These are phyloP conservation scores for Nothoprocta pentlandii DNA, from an alignment of 2,113 vertebrate species.

Conservation along the genomic window DNA sequence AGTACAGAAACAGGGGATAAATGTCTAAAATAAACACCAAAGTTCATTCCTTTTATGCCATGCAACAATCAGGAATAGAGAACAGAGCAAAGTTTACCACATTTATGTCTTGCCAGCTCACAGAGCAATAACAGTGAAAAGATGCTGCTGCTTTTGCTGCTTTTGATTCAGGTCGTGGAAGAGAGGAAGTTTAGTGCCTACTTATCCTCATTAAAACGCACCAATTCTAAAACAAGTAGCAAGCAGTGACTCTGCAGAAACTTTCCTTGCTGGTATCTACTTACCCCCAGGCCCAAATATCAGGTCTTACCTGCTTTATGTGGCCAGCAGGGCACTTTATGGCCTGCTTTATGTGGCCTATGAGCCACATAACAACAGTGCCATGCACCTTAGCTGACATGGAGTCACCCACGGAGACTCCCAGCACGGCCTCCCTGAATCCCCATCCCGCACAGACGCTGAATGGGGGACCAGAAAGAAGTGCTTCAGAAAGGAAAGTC, in stretches of 20 bases:
- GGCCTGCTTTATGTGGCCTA: no score
- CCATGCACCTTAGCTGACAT: not conserved
- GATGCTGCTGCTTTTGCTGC: not conserved
- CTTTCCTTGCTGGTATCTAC: not conserved
- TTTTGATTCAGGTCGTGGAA: not conserved
- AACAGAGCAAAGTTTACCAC: not conserved
- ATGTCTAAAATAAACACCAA: not conserved
- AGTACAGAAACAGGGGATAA: not conserved
- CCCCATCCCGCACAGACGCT: not conserved
- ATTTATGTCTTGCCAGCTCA: not conserved
- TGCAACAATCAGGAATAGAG: not conserved
- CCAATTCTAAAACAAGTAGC: not conserved
- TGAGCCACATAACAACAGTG: not conserved
- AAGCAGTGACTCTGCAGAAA: not conserved
- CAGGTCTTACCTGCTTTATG: not conserved
- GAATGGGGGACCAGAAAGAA: not conserved
- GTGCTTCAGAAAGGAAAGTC: not conserved
- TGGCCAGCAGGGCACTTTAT: not conserved
- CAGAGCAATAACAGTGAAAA: not conserved
- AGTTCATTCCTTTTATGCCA: accelerated
- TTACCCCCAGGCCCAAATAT: not conserved
- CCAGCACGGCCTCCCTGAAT: not conserved
- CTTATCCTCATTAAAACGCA: not conserved
- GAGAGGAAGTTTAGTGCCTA: not conserved
- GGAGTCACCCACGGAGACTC: not conserved